Conservation (phyloP, 2,113 vertebrate species). For the Cardinalis cardinalis region DNA sequence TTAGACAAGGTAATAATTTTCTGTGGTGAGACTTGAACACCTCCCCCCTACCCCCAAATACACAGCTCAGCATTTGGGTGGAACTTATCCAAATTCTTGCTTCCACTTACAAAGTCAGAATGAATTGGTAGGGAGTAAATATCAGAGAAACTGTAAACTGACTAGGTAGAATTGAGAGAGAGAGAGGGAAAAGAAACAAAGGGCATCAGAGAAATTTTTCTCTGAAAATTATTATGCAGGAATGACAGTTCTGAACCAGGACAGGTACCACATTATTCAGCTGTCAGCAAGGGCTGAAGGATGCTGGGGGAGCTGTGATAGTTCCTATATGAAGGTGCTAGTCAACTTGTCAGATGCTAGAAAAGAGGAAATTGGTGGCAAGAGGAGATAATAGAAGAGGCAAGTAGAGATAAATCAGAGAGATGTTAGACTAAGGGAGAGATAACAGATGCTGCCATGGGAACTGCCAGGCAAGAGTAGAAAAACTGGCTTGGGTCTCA, state of each 20-base stretch:
- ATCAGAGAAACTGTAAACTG: background rate
- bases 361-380: slow-evolving; percentile 53
- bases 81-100: background rate
- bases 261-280: background rate
- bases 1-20: background rate
- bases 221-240: background rate
- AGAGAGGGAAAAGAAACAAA: background rate
- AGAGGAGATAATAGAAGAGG: slow-evolving; percentile 40
- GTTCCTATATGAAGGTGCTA: background rate
- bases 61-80: background rate
- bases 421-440: background rate
- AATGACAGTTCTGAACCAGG: background rate
- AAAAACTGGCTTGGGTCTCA: background rate
- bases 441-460: slow-evolving; percentile 36
- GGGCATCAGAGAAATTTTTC: background rate
- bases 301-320: background rate
- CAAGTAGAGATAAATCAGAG: slow-evolving; percentile 44
- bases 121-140: slow-evolving; percentile 24
- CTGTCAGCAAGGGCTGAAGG: slow-evolving; percentile 23
- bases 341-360: slow-evolving; percentile 25
- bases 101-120: slow-evolving; percentile 2
- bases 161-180: background rate
- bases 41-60: background rate
- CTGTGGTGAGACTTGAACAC: background rate
- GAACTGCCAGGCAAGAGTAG: background rate